Base-by-base conservation (phyloP, 2,797 vertebrate species). In the Eleutherodactylus coqui region DNA sequence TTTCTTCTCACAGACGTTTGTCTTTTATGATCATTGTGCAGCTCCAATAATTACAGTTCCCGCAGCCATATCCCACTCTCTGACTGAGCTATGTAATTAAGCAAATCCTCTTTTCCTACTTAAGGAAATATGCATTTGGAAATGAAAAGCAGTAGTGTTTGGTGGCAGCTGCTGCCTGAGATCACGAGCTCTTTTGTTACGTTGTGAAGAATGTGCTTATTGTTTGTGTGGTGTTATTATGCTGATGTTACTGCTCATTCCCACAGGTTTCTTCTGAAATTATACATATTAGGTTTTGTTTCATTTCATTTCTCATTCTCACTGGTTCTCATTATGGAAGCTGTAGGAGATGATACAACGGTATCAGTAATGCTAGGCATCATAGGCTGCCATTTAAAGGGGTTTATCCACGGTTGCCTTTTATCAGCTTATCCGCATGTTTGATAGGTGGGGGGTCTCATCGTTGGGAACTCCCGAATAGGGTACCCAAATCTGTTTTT, bases 31-130 rank as follows among this genome's bases (percentile, higher is more conserved):
- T 79, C 67, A 75, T 38, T 75, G 34, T 81, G 64, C 38, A 84
- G 86, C 70, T 55, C 27, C 58, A 87, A 21, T 81, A 84, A 87
- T 87, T 84, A 70, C 62, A 87, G 43, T 79, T 84, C 21, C 58
- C 81, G 47, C 24, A 36, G 41, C 64, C 55, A 47, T 79, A 51
- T 80, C 77, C 82, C 82, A 87, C 82, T 87, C 86, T 84, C 36
- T 84, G 53, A 87, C 76, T 73, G 55, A 87, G 58, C 82, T 87
- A 84, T 87, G 86, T 87, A 87, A 87, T 87, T 84, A 84, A 81
- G 43, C 77, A 87, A 87, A 87, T 87, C 82, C 86, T 87, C 86
- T 87, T 87, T 87, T 87, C 86, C 86, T 87, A 87, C 86, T 87
- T 87, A 87, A 81, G 86, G 47, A 87, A 87, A 87, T 87, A 87